Evolutionary conservation across 2,113 vertebrate species (phyloP).

Genomic region (Cephalopterus ornatus): DNA sequence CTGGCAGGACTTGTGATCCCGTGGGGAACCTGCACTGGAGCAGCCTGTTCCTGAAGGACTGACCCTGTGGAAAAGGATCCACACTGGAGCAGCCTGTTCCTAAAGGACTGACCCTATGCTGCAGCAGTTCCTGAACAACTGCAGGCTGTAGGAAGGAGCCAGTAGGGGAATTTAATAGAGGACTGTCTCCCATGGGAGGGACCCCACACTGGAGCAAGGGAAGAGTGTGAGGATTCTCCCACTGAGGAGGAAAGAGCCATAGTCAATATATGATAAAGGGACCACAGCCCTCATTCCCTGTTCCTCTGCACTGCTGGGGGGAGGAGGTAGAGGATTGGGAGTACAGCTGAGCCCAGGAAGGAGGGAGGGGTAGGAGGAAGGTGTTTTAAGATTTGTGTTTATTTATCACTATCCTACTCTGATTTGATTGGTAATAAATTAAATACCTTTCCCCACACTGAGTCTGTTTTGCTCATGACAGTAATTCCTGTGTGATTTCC

Average conservation of each 20-base stretch:
- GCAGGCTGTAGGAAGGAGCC: background rate
- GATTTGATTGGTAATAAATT: background rate
- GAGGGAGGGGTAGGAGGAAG: background rate
- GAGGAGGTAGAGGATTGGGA: background rate
- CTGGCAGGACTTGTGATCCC: background rate
- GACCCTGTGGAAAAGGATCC: background rate
- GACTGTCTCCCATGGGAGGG: background rate
- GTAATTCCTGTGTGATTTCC: background rate
- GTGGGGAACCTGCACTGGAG: fast-evolving
- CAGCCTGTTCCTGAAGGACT: background rate
- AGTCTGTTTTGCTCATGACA: background rate
- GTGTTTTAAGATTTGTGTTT: background rate
- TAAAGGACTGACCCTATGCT: background rate
- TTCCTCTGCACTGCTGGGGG: background rate
- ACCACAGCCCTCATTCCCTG: fast-evolving
- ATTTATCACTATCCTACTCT: background rate
- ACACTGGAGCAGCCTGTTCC: background rate
- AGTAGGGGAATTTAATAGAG: background rate
- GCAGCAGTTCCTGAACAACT: background rate
- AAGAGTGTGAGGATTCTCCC: background rate
- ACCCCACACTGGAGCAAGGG: fast-evolving
- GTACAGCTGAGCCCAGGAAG: background rate
- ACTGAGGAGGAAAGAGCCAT: background rate
- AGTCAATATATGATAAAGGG: background rate
- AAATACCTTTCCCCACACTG: background rate